These are phyloP conservation scores for Crematogaster levior DNA, from an alignment of 2,888 invertebrate species.

Conservation along the genomic window DNA sequence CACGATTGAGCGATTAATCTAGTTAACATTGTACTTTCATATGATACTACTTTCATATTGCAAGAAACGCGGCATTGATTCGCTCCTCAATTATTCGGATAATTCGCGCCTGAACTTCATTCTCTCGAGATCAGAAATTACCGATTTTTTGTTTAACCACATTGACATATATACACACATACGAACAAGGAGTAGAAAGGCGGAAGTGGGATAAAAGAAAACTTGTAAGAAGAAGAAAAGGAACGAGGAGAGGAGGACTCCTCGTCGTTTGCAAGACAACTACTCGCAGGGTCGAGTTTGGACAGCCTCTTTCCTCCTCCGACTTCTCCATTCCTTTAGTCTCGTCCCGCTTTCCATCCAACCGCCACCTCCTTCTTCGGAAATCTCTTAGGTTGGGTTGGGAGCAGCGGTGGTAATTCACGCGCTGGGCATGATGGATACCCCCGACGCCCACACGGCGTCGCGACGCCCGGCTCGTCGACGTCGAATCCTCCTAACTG, in stretches of 20 bases:
- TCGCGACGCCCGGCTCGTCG: constrained; percentile 81
- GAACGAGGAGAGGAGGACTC: constrained; percentile 24
- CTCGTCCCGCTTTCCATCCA: constrained; percentile 32
- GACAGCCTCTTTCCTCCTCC: constrained; percentile 62
- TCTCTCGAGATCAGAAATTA: background rate
- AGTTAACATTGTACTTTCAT: background rate
- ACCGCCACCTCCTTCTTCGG: constrained; percentile 49
- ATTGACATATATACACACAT: too few relatives aligned
- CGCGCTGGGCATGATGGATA: constrained; percentile 83
- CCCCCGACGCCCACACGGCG: constrained; percentile 82
- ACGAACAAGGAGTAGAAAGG: constrained; percentile 8
- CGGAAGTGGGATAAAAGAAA: constrained; percentile 19
- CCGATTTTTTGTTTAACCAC: constrained; percentile 33
- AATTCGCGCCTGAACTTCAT: background rate
- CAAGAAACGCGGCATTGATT: background rate
- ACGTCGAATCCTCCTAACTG: constrained; percentile 65
- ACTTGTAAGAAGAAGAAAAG: constrained; percentile 7
- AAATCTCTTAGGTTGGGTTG: constrained; percentile 66
- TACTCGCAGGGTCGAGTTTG: constrained; percentile 59
- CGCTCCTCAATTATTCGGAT: background rate
- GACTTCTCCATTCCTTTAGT: constrained; percentile 35
- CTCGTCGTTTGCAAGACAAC: constrained; percentile 54
- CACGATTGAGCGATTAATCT: background rate
- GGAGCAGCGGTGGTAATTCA: constrained; percentile 80
- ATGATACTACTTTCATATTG: too few relatives aligned